Evolutionary conservation across 2,113 vertebrate genomes (phyloP), one percentile per base, ranked within the genome.

Genomic region (Mobula hypostoma): DNA sequence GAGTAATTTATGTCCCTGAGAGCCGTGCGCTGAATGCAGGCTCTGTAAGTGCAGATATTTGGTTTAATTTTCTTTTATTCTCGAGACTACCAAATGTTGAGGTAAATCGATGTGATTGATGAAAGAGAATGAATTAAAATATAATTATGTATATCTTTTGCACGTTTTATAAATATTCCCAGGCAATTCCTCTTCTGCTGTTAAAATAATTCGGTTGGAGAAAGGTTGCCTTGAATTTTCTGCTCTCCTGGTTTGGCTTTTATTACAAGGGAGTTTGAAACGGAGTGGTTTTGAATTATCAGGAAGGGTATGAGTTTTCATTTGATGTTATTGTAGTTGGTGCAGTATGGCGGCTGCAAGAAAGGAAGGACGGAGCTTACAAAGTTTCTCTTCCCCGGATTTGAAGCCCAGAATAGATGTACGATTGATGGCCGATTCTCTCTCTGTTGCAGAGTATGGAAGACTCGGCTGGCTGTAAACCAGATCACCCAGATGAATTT

Each of bases 1-100:
- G 68, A 74, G 91, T 93, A 93, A 93, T 93, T 93, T 74, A 93
- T 93, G 91, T 93, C 91, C 91, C 36, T 70, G 91, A 40, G 68
- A 56, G 70, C 40, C 91, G 91, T 72, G 70, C 8, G 91, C 68
- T 93, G 70, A 93, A 93, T 93, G 68, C 91, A 76, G 91, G 19
- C 91, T 76, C 90, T 93, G 70, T 72, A 40, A 92, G 68, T 93
- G 68, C 24, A 74, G 91, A 90, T 93, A 48, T 93, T 93, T 76
- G 32, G 19, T 48, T 92, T 29, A 74, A 56, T 93, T 76, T 76
- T 76, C 70, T 93, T 48, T 92, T 70, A 92, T 92, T 93, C 68
- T 74, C 29, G 70, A 27, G 40, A 11, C 24, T 27, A 29, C 68
- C 27, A 27, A 93, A 70, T 93, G 91, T 48, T 27, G 36, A 93